These are phyloP conservation scores for Syncerus caffer DNA, from an alignment of 2,797 vertebrate genomes.

Conservation along the genomic window DNA sequence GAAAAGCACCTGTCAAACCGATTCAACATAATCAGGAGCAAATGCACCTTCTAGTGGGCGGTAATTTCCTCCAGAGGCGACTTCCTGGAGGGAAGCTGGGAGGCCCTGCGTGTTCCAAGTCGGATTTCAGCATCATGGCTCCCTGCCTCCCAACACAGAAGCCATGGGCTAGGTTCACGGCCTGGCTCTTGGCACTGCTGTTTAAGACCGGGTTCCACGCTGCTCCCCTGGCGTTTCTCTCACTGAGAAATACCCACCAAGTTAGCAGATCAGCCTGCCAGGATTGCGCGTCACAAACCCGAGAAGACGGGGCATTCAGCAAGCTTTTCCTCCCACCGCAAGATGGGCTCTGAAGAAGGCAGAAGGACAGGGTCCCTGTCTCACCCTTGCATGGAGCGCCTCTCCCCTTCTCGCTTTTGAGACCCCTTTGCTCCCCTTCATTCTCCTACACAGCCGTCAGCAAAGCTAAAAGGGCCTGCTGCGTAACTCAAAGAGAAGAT, in stretches of 20 bases:
- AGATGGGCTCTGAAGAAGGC: neutral
- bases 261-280: neutral
- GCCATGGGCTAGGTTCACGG: no score
- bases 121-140: neutral
- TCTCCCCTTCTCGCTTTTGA: neutral
- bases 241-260: neutral
- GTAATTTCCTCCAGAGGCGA: no score
- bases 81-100: no score
- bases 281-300: neutral
- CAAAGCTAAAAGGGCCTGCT: neutral
- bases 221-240: rapidly evolving
- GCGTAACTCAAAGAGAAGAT: no score
- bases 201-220: neutral
- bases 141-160: neutral
- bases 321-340: neutral
- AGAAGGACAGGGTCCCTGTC: no score
- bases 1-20: no score
- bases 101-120: no score
- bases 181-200: neutral
- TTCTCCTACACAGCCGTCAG: neutral
- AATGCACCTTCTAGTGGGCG: no score
- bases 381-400: neutral
- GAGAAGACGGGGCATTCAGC: neutral
- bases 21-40: no score
- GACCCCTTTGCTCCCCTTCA: neutral